Conservation (phyloP, 1,140 invertebrate species). For the Aphis craccivora region DNA sequence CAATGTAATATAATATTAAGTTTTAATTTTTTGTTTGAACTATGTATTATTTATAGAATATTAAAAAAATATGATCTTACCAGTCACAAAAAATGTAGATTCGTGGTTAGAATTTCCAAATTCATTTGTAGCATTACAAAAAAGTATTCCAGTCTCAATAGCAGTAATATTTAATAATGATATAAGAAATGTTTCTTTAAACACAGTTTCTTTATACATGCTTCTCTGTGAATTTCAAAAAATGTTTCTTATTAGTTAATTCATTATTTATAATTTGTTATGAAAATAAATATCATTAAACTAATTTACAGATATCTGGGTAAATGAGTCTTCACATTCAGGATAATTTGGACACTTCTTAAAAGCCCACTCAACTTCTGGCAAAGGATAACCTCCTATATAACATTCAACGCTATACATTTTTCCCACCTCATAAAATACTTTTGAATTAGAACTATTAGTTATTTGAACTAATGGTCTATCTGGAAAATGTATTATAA, state of each 20-base stretch:
- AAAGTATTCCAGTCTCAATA: conserved; percentile 47
- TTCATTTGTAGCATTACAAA: conserved; percentile 58
- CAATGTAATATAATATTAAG: not conserved
- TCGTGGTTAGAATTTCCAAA: conserved; percentile 39
- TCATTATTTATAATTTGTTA: not conserved
- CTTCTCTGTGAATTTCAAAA: not conserved
- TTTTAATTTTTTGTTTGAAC: not conserved
- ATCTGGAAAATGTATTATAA: conserved; percentile 61
- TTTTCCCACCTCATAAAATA: conserved; percentile 65
- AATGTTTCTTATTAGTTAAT: not conserved
- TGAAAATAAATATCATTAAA: conserved; percentile 11
- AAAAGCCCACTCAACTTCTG: conserved; percentile 67
- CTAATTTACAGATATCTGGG: conserved; percentile 53
- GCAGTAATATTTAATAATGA: conserved; percentile 51
- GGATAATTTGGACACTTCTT: conserved; percentile 63
- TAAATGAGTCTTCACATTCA: conserved; percentile 57
- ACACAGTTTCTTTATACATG: conserved; percentile 31
- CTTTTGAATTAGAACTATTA: conserved; percentile 60
- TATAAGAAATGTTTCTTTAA: conserved; percentile 38
- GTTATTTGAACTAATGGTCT: conserved; percentile 65
- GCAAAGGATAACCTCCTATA: conserved; percentile 65
- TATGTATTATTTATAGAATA: not conserved
- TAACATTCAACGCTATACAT: conserved; percentile 64
- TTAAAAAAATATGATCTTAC: conserved; percentile 39
- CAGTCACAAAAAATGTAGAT: conserved; percentile 57